Conservation (phyloP, 2,113 vertebrate genomes). For the Charadrius vociferus region DNA sequence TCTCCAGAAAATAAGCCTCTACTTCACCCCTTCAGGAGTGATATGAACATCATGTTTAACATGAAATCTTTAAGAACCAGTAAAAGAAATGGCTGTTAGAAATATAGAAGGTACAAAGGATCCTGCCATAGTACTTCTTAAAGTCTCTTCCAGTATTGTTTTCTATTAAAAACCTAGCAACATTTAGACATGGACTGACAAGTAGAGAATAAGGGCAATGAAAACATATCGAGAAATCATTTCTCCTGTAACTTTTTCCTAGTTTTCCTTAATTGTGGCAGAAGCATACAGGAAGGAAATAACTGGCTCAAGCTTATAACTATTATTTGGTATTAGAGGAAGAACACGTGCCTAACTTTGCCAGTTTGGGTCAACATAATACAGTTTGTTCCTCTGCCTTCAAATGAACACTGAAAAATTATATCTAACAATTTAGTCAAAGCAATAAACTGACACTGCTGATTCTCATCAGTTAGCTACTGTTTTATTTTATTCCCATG, state of each 20-base stretch:
- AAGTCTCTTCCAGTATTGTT: neutral
- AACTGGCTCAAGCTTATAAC: neutral
- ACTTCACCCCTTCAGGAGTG: neutral
- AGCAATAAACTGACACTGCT: neutral
- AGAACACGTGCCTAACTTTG: accelerated
- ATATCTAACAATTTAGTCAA: neutral
- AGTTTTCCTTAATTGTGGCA: neutral
- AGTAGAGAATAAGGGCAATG: neutral
- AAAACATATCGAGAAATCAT: accelerated
- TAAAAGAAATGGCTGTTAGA: neutral
- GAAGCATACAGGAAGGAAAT: neutral
- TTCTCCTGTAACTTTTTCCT: neutral
- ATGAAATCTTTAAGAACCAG: neutral
- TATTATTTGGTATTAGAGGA: neutral
- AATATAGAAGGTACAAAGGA: neutral
- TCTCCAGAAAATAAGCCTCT: neutral
- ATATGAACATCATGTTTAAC: neutral
- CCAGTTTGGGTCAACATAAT: neutral
- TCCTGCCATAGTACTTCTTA: neutral
- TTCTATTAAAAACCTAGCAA: neutral
- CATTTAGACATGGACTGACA: accelerated
- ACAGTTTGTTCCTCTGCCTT: neutral
- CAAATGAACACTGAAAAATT: neutral
- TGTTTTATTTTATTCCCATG: neutral
- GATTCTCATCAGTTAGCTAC: neutral